A percentile compares a stretch with the other conserved stretches of the same genome.
phyloP scores from a whole-genome alignment of 2,113 vertebrate genomes.

The Tricholaema leucomelas region DNA sequence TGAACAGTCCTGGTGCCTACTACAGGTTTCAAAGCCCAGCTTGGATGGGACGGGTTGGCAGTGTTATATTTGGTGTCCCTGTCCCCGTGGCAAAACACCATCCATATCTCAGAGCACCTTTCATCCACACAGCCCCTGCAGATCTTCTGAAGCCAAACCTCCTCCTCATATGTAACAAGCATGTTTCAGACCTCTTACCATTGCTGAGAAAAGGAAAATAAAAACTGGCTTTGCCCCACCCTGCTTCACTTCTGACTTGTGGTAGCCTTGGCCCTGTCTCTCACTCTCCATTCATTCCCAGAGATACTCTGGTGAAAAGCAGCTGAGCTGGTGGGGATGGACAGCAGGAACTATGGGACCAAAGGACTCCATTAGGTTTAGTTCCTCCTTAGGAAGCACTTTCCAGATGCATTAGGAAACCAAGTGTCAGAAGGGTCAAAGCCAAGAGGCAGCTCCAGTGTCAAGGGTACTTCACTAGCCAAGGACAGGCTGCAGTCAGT shows the following conservation, averaged over 20 bases:
- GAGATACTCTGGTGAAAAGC: neutral
- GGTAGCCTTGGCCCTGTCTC: neutral
- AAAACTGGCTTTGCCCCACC: neutral
- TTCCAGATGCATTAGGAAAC: neutral
- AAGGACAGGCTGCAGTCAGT: neutral
- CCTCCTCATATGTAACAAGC: neutral
- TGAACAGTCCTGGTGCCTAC: neutral
- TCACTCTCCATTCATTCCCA: neutral
- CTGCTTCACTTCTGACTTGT: neutral
- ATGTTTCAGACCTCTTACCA: neutral
- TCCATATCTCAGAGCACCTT: neutral
- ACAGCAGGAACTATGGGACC: neutral
- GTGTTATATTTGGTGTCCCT: neutral
- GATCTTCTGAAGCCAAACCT: neutral
- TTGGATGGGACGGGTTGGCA: neutral
- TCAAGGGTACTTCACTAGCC: neutral
- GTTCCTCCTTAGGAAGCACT: neutral
- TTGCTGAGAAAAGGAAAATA: no score
- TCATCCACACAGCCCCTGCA: neutral
- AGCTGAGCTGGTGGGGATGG: neutral
- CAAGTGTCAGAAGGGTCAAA: neutral
- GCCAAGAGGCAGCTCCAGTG: neutral
- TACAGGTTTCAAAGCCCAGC: neutral
- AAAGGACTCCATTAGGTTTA: neutral
- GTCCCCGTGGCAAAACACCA: neutral